Evolutionary conservation across 2,113 vertebrate species (phyloP).

Genomic region (Columba janthina): DNA sequence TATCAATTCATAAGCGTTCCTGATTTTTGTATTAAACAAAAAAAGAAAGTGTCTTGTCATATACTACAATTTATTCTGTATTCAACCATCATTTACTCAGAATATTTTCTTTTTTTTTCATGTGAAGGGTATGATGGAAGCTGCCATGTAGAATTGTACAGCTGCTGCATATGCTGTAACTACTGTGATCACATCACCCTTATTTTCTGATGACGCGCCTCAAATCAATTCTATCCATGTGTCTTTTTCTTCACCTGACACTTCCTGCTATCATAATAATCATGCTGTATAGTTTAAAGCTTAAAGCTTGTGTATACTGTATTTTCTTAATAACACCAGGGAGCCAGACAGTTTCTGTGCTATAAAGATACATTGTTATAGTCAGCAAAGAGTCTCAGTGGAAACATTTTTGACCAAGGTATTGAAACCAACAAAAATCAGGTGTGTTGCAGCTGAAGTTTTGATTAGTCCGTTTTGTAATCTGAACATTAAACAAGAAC

Average conservation of each 20-base stretch:
- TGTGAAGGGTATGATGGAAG: slow-evolving; percentile 65
- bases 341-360: slow-evolving; percentile 23
- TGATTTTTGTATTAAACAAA: slow-evolving; percentile 80
- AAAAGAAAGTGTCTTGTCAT: slow-evolving; percentile 74
- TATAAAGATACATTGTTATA: slow-evolving; percentile 39
- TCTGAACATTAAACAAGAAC: not conserved
- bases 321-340: slow-evolving; percentile 55
- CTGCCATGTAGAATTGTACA: slow-evolving; percentile 65
- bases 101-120: slow-evolving; percentile 12
- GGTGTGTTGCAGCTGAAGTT: not conserved
- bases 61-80: slow-evolving; percentile 70
- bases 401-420: not conserved
- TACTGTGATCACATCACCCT: slow-evolving; percentile 72
- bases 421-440: not conserved
- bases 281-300: slow-evolving; percentile 70
- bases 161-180: slow-evolving; percentile 61
- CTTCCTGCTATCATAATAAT: slow-evolving; percentile 69
- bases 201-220: slow-evolving; percentile 64
- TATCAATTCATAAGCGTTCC: slow-evolving; percentile 75
- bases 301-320: slow-evolving; percentile 53
- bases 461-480: not conserved
- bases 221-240: slow-evolving; percentile 58
- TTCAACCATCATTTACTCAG: slow-evolving; percentile 75
- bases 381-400: slow-evolving; percentile 1
- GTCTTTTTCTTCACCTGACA: slow-evolving; percentile 72